phyloP scores from a whole-genome alignment of 2,113 vertebrate genomes.

The Micromys minutus region DNA sequence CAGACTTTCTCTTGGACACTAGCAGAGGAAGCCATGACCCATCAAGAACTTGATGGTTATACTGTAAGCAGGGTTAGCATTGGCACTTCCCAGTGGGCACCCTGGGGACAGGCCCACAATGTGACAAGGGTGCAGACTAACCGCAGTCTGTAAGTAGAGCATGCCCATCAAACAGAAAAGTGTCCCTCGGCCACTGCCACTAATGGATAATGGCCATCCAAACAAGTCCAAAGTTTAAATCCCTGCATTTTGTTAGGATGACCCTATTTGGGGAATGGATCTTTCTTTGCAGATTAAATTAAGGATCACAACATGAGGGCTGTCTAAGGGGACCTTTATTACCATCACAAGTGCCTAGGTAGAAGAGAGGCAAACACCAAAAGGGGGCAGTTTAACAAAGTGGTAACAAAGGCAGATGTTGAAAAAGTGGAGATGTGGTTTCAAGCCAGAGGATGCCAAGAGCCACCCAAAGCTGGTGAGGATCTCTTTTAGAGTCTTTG shows the following conservation, averaged over 20 bases:
- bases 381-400: too few relatives aligned
- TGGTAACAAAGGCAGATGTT: neutral
- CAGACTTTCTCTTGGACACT: neutral
- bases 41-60: neutral
- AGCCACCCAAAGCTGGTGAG: too few relatives aligned
- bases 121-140: neutral
- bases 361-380: neutral
- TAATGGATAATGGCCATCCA: neutral
- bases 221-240: neutral
- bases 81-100: neutral
- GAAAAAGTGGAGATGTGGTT: neutral
- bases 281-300: constrained; percentile 32
- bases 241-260: neutral
- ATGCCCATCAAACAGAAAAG: neutral
- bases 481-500: neutral
- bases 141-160: neutral
- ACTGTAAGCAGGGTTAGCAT: neutral
- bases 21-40: constrained; percentile 1
- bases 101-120: neutral
- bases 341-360: neutral
- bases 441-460: neutral
- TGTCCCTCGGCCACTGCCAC: neutral
- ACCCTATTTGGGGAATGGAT: neutral
- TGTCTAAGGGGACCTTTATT: neutral
- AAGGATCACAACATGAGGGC: neutral